Evolutionary conservation across 2,113 vertebrate genomes (phyloP).

Genomic region (Alethe diademata): DNA sequence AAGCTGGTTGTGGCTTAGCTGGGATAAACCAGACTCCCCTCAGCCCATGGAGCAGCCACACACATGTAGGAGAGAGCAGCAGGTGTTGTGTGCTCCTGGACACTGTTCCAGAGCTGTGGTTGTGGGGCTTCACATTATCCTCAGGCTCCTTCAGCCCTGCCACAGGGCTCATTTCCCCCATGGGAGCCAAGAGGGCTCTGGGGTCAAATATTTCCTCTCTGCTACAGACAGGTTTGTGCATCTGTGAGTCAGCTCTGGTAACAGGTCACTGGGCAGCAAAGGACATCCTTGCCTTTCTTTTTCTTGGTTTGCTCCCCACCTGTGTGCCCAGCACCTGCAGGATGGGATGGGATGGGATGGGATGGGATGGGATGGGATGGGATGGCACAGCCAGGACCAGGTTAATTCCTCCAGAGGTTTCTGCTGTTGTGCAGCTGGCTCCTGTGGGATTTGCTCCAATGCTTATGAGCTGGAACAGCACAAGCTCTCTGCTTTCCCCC

Average conservation of each 20-base stretch:
- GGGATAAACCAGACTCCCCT: neutral
- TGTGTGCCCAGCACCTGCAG: neutral
- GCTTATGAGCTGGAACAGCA: neutral
- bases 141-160: neutral
- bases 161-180: neutral
- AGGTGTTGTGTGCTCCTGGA: neutral
- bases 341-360: neutral
- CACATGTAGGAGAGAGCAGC: neutral
- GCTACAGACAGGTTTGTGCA: neutral
- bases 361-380: neutral
- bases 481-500: neutral
- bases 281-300: neutral
- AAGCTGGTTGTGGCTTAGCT: neutral
- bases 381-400: neutral
- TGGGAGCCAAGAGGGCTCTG: neutral
- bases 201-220: conserved; percentile 40
- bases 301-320: neutral
- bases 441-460: conserved; percentile 17
- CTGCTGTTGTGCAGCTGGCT: neutral
- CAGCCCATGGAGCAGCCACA: neutral
- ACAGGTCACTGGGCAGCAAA: neutral
- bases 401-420: neutral
- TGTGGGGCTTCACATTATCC: neutral
- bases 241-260: neutral
- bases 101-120: fast-evolving